Evolutionary conservation across 2,888 invertebrate species (phyloP).

Genomic region (Megamerina dolium): DNA sequence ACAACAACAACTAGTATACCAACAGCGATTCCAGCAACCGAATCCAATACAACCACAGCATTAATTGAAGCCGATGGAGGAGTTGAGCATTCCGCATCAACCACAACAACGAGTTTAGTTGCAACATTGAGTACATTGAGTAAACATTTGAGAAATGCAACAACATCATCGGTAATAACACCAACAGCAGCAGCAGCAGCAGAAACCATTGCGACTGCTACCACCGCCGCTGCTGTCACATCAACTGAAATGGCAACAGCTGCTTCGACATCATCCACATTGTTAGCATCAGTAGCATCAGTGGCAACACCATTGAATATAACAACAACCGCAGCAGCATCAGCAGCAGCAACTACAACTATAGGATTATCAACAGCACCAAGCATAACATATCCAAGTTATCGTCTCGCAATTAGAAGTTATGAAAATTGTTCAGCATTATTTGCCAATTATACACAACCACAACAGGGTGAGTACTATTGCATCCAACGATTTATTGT

Average conservation of each 20-base stretch:
- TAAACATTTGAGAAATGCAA: conserved; percentile 1
- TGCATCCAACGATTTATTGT: no score
- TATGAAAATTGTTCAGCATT: conserved; percentile 37
- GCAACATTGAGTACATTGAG: neutral
- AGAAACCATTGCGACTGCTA: conserved; percentile 6
- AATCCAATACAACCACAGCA: conserved; percentile 6
- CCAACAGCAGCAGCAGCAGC: conserved; percentile 13
- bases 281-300: conserved; percentile 16
- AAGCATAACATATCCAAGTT: conserved; percentile 29
- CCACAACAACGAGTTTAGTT: conserved; percentile 3
- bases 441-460: conserved; percentile 40
- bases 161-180: conserved; percentile 8
- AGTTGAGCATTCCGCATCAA: conserved; percentile 1
- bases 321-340: conserved; percentile 8
- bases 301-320: conserved; percentile 11
- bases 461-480: conserved; percentile 31
- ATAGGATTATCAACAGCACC: conserved; percentile 13
- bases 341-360: conserved; percentile 5
- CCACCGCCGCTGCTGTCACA: conserved; percentile 11
- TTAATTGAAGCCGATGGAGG: neutral
- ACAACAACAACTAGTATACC: conserved; percentile 4
- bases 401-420: conserved; percentile 28
- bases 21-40: conserved; percentile 1
- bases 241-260: conserved; percentile 12
- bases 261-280: conserved; percentile 16